Base-by-base conservation (phyloP, 30 jellyfish, hydroid and myxozoan genomes). In the Aurelia sp. region DNA sequence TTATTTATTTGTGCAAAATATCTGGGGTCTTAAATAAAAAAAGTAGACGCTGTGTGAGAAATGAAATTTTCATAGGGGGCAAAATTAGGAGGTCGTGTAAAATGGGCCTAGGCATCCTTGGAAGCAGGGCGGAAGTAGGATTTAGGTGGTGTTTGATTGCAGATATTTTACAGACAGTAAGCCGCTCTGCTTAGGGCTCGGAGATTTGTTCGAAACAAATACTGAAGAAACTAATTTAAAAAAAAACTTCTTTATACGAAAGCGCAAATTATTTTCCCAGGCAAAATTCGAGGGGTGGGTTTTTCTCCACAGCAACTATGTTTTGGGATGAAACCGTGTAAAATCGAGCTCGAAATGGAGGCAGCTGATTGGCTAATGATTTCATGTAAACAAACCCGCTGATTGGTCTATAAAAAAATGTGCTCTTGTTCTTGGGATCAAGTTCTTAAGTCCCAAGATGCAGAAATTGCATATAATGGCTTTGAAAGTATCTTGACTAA, bases 281-380 rank as follows among this genome's bases (percentile, higher is more conserved):
- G 30, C 74, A 1, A 13, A 13, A 13, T 4, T 8, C 18, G 40
- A 35, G 40, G 31, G 21, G 74, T 63, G 18, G 21, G 74, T 63
- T 63, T 63, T 63, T 63, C 74, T 63, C 74, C 31, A 63, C 74
- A 63, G 74, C 74, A 63, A 17, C 74, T 63, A 51, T 63, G 74
- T 63, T 63, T 63, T 63, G 74, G 74, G 27, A 19, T 63, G 40
- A 63, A 63, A 11, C 74, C 27, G 4, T 63, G 74, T 0, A 63
- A 63, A 63, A 63, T 16, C 51, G 9, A 63, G 74, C 12, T 13
- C 74, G 30, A 63, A 63, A 63, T 63, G 74, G 30, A 63, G 74
- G 74, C 74, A 63, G 30, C 17, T 19, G 30, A 63, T 63, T 19
- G 74, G 74, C 74, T 17, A 63, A 63, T 63, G 74, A 63, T 62